phyloP scores from a whole-genome alignment of 2,888 invertebrate genomes.

The Opisthograptis luteolata region DNA sequence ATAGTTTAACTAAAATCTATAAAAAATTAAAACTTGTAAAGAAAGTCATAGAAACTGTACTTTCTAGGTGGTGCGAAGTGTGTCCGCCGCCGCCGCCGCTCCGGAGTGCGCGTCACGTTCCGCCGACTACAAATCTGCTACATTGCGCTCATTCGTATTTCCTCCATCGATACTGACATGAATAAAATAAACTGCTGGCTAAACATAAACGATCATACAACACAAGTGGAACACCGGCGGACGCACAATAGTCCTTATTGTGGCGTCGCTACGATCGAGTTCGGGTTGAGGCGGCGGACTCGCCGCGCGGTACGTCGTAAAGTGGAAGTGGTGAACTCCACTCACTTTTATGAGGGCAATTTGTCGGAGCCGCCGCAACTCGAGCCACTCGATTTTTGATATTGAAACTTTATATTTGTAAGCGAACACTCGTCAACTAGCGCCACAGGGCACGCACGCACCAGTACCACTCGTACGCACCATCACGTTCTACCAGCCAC shows the following conservation, averaged over 20 bases:
- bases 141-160: constrained; percentile 31
- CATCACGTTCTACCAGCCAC: no score
- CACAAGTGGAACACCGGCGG: constrained; percentile 2
- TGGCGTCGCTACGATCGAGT: neutral
- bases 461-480: neutral
- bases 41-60: no score
- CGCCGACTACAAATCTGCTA: constrained; percentile 26
- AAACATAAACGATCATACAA: constrained; percentile 43
- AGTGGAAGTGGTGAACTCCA: constrained; percentile 40
- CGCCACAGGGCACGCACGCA: constrained; percentile 4
- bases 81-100: neutral
- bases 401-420: constrained; percentile 52
- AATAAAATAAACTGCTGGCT: constrained; percentile 45
- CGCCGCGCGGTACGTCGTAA: constrained; percentile 30
- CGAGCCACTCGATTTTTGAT: constrained; percentile 50
- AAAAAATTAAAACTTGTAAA: no score
- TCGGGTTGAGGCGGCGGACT: neutral
- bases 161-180: constrained; percentile 38
- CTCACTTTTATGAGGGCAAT: constrained; percentile 51
- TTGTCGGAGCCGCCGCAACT: constrained; percentile 50
- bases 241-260: neutral
- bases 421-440: constrained; percentile 34
- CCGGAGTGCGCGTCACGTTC: constrained; percentile 22
- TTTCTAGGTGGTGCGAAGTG: neutral
- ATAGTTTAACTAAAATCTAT: no score